phyloP scores from a whole-genome alignment of 2,888 invertebrate species.

The Odontothrips loti region DNA sequence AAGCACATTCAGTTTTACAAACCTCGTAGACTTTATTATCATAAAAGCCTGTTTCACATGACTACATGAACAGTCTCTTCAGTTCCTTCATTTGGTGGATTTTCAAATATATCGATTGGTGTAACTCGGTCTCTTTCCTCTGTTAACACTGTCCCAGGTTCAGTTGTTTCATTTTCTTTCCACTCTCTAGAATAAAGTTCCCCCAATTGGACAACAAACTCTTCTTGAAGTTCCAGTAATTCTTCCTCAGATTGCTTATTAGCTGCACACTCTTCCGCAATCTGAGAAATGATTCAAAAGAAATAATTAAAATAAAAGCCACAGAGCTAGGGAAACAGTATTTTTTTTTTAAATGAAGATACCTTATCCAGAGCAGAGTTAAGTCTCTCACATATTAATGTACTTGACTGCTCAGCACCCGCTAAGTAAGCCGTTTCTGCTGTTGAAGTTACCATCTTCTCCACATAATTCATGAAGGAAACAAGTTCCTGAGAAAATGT shows the following conservation, averaged over 20 bases:
- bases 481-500: conserved; percentile 39
- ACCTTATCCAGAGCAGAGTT: conserved; percentile 41
- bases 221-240: conserved; percentile 32
- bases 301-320: no score
- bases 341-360: neutral
- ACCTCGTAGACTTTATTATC: no score
- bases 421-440: conserved; percentile 55
- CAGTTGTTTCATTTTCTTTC: neutral
- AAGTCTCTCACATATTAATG: conserved; percentile 54
- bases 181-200: neutral
- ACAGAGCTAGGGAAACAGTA: neutral
- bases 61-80: no score
- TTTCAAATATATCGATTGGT: neutral
- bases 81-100: neutral
- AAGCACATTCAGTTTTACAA: no score
- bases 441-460: conserved; percentile 52
- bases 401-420: conserved; percentile 53
- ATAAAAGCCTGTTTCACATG: no score
- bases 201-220: conserved; percentile 30
- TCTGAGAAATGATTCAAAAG: conserved; percentile 30
- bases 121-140: no score
- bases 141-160: neutral
- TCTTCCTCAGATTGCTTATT: conserved; percentile 34
- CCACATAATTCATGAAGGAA: conserved; percentile 55
- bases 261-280: conserved; percentile 30